Base-by-base conservation (phyloP, 1,140 invertebrate species). In the Drosophila bipectinata region DNA sequence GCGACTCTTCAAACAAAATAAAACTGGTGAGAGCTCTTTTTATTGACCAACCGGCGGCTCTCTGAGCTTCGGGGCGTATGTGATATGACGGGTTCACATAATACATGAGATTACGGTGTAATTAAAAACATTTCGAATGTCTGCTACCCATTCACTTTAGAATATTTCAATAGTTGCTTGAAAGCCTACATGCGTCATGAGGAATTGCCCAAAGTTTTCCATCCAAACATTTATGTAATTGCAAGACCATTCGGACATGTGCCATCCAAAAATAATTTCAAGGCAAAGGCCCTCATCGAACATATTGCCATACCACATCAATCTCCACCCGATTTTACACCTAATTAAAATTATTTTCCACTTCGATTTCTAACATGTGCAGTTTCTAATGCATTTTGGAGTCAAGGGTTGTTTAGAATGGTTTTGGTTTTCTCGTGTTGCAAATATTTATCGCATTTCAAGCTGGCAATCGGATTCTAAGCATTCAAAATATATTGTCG, bases 11-110 rank as follows among this genome's bases (percentile, higher is more conserved):
- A 66, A 73, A 60, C 48, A 39, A 79, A 54, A 47, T 66, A 58
- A 60, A 80, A 64, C 64, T 79, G 75, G 83, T 87, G 82, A 85
- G 82, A 87, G 82, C 71, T 78, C 71, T 78, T 87, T 68, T 59
- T 61, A 61, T 78, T 78, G 34, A 58, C 56, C 64, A 57, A 61
- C 59, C 61, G 41, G 5, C 28, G 39, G 49, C 68, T 77, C 68
- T 53, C 60, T 10, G 61, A 62, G 49, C 54, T 66, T 32, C 37
- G 57, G 73, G 73, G 18, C 26, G 26, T 45, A 18, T 67, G 28
- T 69, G 51, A 44, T 53, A 30, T 34, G 47, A 87, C 69, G 79
- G 55, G 81, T 75, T 52, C 63, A 37, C 52, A 60, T 69, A 54
- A 37, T 54, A 58, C 26, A 37, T 53, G 44, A 45, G 12, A 12